Evolutionary conservation across 2,797 vertebrate genomes (phyloP), one percentile per base, ranked within the genome.

Genomic region (Phrynocephalus vlangalii): DNA sequence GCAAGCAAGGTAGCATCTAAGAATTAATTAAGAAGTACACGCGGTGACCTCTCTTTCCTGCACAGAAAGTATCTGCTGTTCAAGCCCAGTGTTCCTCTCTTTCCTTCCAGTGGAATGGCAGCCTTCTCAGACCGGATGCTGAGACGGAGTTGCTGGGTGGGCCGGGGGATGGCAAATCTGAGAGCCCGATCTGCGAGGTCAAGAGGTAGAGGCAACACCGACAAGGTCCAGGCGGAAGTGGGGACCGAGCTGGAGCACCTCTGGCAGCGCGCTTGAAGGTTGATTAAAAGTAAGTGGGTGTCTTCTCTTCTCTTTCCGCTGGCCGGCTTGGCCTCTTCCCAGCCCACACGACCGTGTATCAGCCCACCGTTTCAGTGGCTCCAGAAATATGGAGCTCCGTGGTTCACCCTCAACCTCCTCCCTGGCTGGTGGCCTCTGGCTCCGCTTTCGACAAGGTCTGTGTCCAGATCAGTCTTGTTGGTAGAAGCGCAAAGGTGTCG

Each of bases 41-140:
- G 20, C 38, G n/a, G 10, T 71, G 28, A 10, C 2, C 28, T 71
- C 38, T 48, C 38, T 26, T 52, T 26, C 2, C 60, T 63, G 60
- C 1, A 15, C 3, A 18, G 13, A 15, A 5, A 63, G 5, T 63
- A 52, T 16, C 26, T 3, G 4, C 13, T 15, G 3, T 68, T 68
- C 66, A 71, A 30, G 15, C 66, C 11, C 73, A 86, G 78, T 56
- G 70, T 60, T 1, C 5, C 7, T 71, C 60, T 70, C 70, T 78
- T 77, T 77, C 63, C 26, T 81, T 90, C 50, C 85, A 83, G 82
- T 33, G 16, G 75, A 75, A 81, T 70, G 88, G 82, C 73, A 7
- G 0, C n/a, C 26, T 83, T 63, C 18, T 16, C 0, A 0, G 70
- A 33, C 18, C 0, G 13, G 76, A 52, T 3, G 0, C 7, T 2